phyloP scores from a whole-genome alignment of 2,113 vertebrate species.

The Chauna torquata region DNA sequence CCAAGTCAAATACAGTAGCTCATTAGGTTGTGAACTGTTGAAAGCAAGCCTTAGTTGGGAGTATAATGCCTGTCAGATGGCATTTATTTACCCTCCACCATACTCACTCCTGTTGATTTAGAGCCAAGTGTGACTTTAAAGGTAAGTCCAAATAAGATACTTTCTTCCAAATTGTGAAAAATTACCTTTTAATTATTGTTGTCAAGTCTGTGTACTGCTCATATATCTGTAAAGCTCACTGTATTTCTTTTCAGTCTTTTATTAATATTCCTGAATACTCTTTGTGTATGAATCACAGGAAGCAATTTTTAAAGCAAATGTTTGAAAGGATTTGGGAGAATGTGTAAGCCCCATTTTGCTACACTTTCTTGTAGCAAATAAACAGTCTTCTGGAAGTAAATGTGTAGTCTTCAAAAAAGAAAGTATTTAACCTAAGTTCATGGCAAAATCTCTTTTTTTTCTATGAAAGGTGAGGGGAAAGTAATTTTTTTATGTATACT shows the following conservation, averaged over 20 bases:
- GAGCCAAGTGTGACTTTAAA: slow-evolving; percentile 55
- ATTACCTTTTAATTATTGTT: not conserved
- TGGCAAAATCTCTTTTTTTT: not conserved
- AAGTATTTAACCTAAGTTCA: not conserved
- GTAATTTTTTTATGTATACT: not conserved
- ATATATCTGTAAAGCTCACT: not conserved
- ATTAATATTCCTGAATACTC: not conserved
- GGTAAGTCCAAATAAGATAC: slow-evolving; percentile 64
- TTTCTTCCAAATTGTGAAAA: slow-evolving; percentile 5
- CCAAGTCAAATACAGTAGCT: not conserved
- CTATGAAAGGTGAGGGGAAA: not conserved
- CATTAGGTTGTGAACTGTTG: not conserved
- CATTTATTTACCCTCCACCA: not conserved
- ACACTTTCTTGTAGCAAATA: not conserved
- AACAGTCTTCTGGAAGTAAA: not conserved
- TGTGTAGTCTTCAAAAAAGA: not conserved
- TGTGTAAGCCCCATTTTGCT: not conserved
- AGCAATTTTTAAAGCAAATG: not conserved
- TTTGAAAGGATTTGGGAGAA: not conserved
- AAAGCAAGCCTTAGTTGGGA: not conserved
- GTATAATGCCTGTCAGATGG: not conserved
- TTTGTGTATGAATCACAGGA: not conserved
- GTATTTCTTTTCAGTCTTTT: not conserved
- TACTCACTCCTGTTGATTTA: slow-evolving; percentile 34
- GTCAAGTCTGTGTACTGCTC: not conserved